phyloP scores from a whole-genome alignment of 2,797 vertebrate genomes.

The Remorina albescens region DNA sequence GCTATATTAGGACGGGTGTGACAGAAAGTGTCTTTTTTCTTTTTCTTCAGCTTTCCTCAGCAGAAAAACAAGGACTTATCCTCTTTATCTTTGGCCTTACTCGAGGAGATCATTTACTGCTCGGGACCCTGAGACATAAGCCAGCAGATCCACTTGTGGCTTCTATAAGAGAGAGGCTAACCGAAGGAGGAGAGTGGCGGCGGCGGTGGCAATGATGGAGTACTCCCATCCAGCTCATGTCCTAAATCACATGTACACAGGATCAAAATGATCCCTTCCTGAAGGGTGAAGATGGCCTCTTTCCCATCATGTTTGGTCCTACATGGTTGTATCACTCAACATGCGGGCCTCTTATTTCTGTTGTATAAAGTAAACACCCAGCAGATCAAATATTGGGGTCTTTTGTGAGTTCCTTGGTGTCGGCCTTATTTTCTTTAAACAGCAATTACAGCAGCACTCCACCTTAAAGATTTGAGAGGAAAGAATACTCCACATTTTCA shows the following conservation, averaged over 20 bases:
- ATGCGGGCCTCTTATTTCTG: slow-evolving; percentile 51
- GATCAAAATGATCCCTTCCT: slow-evolving; percentile 32
- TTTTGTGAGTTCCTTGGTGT: slow-evolving; percentile 41
- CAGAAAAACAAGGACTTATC: slow-evolving; percentile 63
- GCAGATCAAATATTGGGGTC: slow-evolving; percentile 41
- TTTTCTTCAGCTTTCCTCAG: slow-evolving; percentile 59
- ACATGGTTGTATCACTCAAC: slow-evolving; percentile 30
- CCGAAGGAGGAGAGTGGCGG: background rate
- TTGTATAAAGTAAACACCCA: slow-evolving; percentile 45
- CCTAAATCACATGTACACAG: slow-evolving; percentile 22
- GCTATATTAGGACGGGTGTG: slow-evolving; percentile 34
- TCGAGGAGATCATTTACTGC: slow-evolving; percentile 74
- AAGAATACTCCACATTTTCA: slow-evolving; percentile 54
- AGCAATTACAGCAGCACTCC: slow-evolving; percentile 68
- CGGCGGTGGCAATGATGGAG: background rate
- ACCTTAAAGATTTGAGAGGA: slow-evolving; percentile 60
- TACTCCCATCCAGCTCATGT: background rate
- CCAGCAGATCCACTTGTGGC: slow-evolving; percentile 69
- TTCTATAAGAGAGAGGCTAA: slow-evolving; percentile 32
- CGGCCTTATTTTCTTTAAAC: slow-evolving; percentile 70
- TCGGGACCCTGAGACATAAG: slow-evolving; percentile 71
- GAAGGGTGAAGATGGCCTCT: slow-evolving; percentile 5
- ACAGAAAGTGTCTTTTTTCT: slow-evolving; percentile 44
- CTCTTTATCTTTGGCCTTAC: slow-evolving; percentile 70
- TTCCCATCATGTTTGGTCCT: slow-evolving; percentile 20